These are phyloP conservation scores for Drosophila pallidifrons DNA, from an alignment of 1,140 invertebrate genomes.

Conservation along the genomic window DNA sequence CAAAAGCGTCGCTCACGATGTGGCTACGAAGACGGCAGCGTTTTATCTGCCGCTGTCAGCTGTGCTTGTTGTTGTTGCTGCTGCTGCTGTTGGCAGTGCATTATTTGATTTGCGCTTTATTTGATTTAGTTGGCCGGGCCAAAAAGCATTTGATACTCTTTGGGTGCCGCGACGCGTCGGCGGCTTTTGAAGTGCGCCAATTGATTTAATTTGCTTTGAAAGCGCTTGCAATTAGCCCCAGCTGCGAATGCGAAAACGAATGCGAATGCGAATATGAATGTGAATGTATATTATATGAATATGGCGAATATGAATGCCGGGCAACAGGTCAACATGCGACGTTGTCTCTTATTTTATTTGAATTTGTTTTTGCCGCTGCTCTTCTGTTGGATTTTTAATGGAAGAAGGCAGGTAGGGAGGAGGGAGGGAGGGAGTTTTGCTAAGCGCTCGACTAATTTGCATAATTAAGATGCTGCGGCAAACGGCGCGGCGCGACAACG, in stretches of 20 bases:
- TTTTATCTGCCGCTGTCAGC: slow-evolving; percentile 45
- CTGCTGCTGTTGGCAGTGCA: slow-evolving; percentile 36
- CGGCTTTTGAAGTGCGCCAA: slow-evolving; percentile 65
- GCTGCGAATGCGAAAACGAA: slow-evolving; percentile 16
- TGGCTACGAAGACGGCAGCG: slow-evolving; percentile 38
- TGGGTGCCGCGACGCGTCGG: slow-evolving; percentile 19
- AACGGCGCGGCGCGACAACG: slow-evolving; percentile 55
- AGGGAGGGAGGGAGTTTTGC: not conserved
- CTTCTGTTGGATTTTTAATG: slow-evolving; percentile 12
- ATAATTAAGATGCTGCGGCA: slow-evolving; percentile 73
- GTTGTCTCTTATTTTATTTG: slow-evolving; percentile 8
- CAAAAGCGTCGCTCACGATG: slow-evolving; percentile 47
- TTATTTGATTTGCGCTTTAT: slow-evolving; percentile 66
- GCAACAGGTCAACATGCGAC: slow-evolving; percentile 37
- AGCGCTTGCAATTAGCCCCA: slow-evolving; percentile 69
- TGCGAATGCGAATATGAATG: not conserved
- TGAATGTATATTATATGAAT: not conserved
- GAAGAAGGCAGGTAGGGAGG: too few species aligned
- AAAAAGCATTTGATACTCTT: slow-evolving; percentile 34
- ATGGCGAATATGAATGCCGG: slow-evolving; percentile 4
- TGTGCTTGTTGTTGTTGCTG: slow-evolving; percentile 6
- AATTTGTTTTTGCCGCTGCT: slow-evolving; percentile 8
- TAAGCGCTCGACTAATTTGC: slow-evolving; percentile 63
- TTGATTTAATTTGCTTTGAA: slow-evolving; percentile 74
- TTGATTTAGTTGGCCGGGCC: slow-evolving; percentile 58